phyloP scores from a whole-genome alignment of 2,888 invertebrate genomes.

The Cataglyphis altisquamis region DNA sequence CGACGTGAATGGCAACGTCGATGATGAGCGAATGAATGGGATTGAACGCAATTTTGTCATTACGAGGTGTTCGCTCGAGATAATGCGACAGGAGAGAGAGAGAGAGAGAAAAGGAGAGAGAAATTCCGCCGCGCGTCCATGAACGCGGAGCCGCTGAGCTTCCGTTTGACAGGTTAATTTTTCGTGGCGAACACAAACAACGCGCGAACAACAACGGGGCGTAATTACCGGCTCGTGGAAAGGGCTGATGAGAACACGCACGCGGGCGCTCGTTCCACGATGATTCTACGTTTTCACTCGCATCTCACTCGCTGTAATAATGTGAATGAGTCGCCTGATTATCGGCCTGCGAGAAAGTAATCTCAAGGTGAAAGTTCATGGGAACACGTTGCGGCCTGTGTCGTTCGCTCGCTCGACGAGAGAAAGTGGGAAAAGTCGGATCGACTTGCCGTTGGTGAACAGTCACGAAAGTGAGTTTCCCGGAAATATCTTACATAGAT shows the following conservation, averaged over 20 bases:
- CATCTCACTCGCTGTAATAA: constrained; percentile 41
- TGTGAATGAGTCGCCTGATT: constrained; percentile 61
- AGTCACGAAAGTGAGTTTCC: constrained; percentile 59
- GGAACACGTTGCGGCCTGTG: constrained; percentile 63
- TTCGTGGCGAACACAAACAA: constrained; percentile 36
- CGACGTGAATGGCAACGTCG: constrained; percentile 29
- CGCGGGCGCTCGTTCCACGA: constrained; percentile 15
- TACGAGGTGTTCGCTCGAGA: constrained; percentile 13
- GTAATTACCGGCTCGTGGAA: constrained; percentile 39
- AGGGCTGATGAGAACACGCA: constrained; percentile 32
- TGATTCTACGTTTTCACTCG: constrained; percentile 58
- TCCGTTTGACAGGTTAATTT: constrained; percentile 48
- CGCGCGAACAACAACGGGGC: constrained; percentile 35
- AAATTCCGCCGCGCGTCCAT: neutral
- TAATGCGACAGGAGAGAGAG: neutral
- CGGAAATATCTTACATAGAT: constrained; percentile 56
- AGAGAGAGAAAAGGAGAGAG: neutral
- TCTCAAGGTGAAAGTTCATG: constrained; percentile 77
- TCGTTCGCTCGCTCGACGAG: constrained; percentile 56
- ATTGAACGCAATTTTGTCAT: constrained; percentile 48
- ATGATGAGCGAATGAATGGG: constrained; percentile 20
- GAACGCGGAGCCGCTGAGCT: constrained; percentile 8
- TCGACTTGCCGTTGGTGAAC: constrained; percentile 54
- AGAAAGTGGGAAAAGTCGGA: constrained; percentile 76
- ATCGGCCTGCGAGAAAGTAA: constrained; percentile 62